Evolutionary conservation across 2,797 vertebrate species (phyloP).

Genomic region (Neosalanx taihuensis): DNA sequence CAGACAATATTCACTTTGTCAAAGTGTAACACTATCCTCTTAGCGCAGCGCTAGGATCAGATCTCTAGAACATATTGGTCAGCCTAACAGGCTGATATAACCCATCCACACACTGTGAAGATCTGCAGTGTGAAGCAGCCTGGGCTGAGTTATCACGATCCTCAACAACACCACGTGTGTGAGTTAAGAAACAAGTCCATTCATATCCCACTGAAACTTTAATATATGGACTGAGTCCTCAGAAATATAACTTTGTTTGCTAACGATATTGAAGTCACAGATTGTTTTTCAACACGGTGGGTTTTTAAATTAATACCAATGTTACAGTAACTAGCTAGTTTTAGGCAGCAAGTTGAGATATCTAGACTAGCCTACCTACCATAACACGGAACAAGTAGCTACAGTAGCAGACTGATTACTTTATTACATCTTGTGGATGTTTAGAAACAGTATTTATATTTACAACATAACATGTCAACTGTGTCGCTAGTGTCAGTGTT

Average conservation of each 20-base stretch:
- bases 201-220: background rate
- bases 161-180: background rate
- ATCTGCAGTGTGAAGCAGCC: background rate
- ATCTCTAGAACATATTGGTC: conserved; percentile 19
- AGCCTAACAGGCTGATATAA: background rate
- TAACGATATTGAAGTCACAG: too few relatives aligned
- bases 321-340: background rate
- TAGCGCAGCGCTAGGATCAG: background rate
- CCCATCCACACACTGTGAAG: background rate
- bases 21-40: background rate
- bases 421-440: too few relatives aligned
- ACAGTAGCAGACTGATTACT: too few relatives aligned
- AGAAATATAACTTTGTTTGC: too few relatives aligned
- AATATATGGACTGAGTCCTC: too few relatives aligned
- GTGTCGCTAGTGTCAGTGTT: too few relatives aligned
- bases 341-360: background rate
- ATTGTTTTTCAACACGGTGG: background rate
- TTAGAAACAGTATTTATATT: too few relatives aligned
- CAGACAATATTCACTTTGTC: background rate
- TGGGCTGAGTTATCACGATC: background rate
- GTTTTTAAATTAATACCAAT: background rate
- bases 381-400: background rate
- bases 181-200: background rate
- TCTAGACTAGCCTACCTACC: background rate
- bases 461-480: too few relatives aligned